A percentile compares a stretch with the other conserved stretches of the same genome.
Conservation (phyloP, 2,113 vertebrate species). For the Trochalopteron elliotii region DNA sequence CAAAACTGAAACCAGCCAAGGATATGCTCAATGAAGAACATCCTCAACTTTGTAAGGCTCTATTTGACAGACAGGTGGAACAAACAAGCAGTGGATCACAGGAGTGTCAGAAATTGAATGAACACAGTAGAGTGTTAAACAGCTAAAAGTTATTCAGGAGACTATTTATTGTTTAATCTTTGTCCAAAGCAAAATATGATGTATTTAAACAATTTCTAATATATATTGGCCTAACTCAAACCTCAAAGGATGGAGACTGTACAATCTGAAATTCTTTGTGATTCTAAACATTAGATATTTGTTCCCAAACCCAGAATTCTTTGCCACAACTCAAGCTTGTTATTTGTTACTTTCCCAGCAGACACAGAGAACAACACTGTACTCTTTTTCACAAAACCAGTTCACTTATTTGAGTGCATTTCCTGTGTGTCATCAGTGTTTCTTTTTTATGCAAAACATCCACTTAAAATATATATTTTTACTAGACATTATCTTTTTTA, state of each 20-base stretch:
- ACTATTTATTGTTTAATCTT: neutral
- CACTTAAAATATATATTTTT: neutral
- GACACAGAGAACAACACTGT: neutral
- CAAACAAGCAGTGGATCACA: neutral
- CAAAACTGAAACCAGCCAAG: neutral
- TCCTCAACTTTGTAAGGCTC: neutral
- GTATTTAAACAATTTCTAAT: neutral
- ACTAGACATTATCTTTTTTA: neutral
- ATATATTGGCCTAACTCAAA: neutral
- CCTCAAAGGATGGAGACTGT: neutral
- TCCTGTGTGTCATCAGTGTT: rapidly evolving
- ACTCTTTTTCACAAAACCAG: neutral
- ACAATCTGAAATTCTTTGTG: neutral
- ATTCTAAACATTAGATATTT: neutral
- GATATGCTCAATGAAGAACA: neutral
- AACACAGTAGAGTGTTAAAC: neutral
- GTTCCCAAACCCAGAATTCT: neutral
- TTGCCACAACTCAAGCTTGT: neutral
- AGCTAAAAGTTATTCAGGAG: neutral
- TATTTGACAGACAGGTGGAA: neutral
- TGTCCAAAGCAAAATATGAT: neutral
- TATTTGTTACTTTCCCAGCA: neutral
- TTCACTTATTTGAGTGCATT: neutral
- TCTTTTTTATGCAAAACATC: neutral
- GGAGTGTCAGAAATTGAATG: neutral